Percentiles rank a stretch among this genome's conserved stretches.
Evolutionary conservation across 2,797 vertebrate genomes (phyloP).

Genomic region (Numenius phaeopus): DNA sequence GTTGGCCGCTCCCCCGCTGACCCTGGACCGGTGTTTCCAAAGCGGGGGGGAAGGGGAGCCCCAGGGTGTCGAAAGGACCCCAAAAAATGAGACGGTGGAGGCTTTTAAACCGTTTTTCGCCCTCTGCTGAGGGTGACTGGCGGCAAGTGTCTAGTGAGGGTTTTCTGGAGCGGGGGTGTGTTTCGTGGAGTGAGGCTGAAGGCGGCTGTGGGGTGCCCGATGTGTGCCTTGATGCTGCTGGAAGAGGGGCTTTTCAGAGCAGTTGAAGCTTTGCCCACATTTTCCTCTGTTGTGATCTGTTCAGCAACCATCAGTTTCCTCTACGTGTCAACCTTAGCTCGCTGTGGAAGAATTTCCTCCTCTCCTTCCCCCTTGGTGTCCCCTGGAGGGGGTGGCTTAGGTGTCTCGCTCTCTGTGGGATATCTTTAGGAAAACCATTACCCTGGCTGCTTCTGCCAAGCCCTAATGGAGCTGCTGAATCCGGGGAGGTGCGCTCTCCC

Average conservation of each 20-base stretch:
- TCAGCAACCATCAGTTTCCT: background rate
- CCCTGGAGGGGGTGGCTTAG: background rate
- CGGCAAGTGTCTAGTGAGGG: fast-evolving
- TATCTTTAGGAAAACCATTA: background rate
- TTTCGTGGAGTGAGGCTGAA: background rate
- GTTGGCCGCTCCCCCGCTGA: background rate
- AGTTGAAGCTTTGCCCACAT: background rate
- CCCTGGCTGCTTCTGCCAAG: background rate
- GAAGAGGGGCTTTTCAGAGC: background rate
- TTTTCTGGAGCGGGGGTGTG: background rate
- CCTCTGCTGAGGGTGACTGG: fast-evolving
- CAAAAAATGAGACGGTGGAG: background rate
- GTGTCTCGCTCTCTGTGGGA: background rate
- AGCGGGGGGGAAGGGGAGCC: background rate
- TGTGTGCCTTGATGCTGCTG: background rate
- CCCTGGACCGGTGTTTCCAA: fast-evolving
- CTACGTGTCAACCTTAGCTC: background rate
- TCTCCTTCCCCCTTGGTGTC: background rate
- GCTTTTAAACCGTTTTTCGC: background rate
- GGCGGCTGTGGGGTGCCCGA: fast-evolving
- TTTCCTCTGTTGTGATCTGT: background rate
- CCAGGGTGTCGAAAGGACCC: fast-evolving
- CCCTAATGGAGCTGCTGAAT: background rate
- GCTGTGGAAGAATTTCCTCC: fast-evolving
- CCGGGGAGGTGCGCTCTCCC: background rate